Percentiles rank a stretch among this genome's conserved stretches.
Conservation (phyloP, 2,113 vertebrate genomes). For the Arenaria interpres region DNA sequence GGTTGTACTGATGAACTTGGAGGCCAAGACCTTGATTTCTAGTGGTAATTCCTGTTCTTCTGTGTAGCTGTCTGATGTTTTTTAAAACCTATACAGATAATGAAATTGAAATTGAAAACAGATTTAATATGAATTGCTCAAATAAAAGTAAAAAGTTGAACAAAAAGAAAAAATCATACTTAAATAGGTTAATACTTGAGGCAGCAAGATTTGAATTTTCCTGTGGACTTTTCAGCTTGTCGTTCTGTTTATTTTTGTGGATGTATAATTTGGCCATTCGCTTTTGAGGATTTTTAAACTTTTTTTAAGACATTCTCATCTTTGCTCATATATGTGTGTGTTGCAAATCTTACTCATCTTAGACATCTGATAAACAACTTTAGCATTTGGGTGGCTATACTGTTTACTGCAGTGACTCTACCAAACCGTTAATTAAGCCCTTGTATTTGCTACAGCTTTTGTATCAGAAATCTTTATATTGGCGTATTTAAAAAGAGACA, state of each 20-base stretch:
- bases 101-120: background rate
- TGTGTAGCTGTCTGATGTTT: background rate
- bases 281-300: background rate
- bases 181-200: background rate
- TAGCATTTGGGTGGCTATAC: background rate
- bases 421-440: background rate
- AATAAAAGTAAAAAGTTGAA: background rate
- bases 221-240: background rate
- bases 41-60: background rate
- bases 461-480: background rate
- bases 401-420: background rate
- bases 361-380: background rate
- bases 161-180: background rate
- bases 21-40: background rate
- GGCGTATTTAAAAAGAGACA: background rate
- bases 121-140: background rate
- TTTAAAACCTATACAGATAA: background rate
- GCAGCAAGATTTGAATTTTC: background rate
- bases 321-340: background rate
- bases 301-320: background rate
- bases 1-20: background rate
- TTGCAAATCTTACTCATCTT: background rate
- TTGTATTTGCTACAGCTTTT: background rate
- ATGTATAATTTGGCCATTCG: background rate
- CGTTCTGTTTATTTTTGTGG: background rate